Evolutionary conservation across 2,113 vertebrate species (phyloP).

Genomic region (Pangasianodon hypophthalmus): DNA sequence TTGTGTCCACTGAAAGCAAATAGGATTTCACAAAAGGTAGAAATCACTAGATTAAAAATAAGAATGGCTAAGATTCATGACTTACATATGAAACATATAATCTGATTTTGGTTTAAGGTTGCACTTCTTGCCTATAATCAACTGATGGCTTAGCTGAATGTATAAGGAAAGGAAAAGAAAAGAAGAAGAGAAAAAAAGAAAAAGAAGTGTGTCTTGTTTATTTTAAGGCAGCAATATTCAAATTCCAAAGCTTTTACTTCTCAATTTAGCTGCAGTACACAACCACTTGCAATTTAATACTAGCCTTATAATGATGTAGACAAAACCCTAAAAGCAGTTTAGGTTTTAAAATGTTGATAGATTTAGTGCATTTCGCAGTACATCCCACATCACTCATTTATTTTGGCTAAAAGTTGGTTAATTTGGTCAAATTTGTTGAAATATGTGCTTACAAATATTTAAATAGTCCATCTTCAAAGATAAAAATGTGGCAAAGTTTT

Average conservation of each 20-base stretch:
- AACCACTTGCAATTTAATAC: constrained; percentile 12
- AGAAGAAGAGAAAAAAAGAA: constrained; percentile 39
- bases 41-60: constrained; percentile 62
- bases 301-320: background rate
- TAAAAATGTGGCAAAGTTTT: background rate
- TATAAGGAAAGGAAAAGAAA: constrained; percentile 51
- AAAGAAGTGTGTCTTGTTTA: constrained; percentile 61
- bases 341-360: background rate
- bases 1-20: background rate
- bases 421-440: constrained; percentile 3
- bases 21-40: constrained; percentile 50
- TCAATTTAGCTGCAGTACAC: background rate
- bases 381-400: background rate
- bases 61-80: constrained; percentile 58
- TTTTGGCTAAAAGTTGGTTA: constrained; percentile 21
- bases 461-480: background rate
- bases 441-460: constrained; percentile 16
- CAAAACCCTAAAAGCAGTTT: constrained; percentile 11
- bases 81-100: constrained; percentile 62
- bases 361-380: background rate
- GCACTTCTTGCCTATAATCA: constrained; percentile 59
- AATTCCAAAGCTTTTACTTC: constrained; percentile 40
- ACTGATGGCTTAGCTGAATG: constrained; percentile 70
- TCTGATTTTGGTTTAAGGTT: constrained; percentile 66
- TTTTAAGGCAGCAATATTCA: constrained; percentile 75